Evolutionary conservation across 2,888 invertebrate species (phyloP).

Genomic region (Quadriops clusia): DNA sequence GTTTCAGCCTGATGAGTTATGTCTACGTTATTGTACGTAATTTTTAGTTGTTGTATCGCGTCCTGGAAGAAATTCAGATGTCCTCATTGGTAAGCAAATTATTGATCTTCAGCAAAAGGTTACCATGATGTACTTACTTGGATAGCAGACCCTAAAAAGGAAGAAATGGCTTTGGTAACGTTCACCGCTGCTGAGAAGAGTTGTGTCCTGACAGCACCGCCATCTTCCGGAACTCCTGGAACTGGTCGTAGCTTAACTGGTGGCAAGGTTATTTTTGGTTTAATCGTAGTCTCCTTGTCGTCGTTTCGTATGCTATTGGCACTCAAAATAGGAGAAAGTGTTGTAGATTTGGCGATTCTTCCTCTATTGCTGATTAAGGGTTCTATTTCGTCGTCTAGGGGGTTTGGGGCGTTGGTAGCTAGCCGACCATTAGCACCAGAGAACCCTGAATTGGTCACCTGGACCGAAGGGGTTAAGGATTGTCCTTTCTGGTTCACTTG

Average conservation of each 20-base stretch:
- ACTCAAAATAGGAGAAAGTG: conserved; percentile 17
- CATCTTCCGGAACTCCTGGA: conserved; percentile 28
- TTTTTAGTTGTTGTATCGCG: too few species aligned
- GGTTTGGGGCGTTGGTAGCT: conserved; percentile 8
- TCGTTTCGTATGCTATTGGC: conserved; percentile 17
- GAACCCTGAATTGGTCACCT: conserved; percentile 16
- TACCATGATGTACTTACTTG: too few species aligned
- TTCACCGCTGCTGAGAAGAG: conserved; percentile 63
- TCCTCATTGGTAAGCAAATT: too few species aligned
- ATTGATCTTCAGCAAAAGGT: too few species aligned
- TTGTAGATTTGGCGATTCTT: conserved; percentile 15
- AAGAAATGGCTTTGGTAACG: conserved; percentile 64
- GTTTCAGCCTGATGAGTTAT: too few species aligned
- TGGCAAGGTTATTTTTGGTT: conserved; percentile 22
- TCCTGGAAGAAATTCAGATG: too few species aligned
- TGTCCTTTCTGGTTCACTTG: conserved; percentile 16
- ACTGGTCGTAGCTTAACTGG: conserved; percentile 33
- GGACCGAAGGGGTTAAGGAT: conserved; percentile 13
- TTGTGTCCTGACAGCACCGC: conserved; percentile 35
- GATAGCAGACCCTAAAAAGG: conserved; percentile 65
- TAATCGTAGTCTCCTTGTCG: conserved; percentile 10
- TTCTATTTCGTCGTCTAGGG: conserved; percentile 10
- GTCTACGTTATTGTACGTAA: too few species aligned
- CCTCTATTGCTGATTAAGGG: conserved; percentile 9
- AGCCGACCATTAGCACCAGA: conserved; percentile 12